Percentiles rank a stretch among this genome's conserved stretches.
These are phyloP conservation scores for Conopomorpha cramerella DNA, from an alignment of 1,140 invertebrate genomes.

Conservation along the genomic window DNA sequence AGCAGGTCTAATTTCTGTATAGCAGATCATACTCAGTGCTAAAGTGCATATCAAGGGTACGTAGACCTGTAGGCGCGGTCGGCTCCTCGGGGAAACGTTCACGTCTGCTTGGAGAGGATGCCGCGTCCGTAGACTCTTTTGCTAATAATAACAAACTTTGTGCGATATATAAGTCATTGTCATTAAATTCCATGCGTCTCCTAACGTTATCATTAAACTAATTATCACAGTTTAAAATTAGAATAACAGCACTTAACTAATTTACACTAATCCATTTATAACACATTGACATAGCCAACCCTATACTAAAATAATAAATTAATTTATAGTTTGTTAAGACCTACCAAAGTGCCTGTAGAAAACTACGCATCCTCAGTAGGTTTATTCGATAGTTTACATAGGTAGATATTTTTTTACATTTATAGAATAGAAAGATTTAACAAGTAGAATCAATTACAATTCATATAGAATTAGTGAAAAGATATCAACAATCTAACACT, in stretches of 20 bases:
- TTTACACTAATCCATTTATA: conserved; percentile 26
- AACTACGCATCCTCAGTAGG: too few species aligned
- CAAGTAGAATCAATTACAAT: conserved; percentile 32
- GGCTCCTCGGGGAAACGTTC: too few species aligned
- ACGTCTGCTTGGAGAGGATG: too few species aligned
- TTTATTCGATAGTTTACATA: conserved; percentile 24
- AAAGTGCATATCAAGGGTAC: too few species aligned
- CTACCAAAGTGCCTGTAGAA: conserved; percentile 18
- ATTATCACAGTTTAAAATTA: conserved; percentile 54
- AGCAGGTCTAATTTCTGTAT: too few species aligned
- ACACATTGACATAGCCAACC: conserved; percentile 48
- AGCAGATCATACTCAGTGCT: too few species aligned
- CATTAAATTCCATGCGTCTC: too few species aligned
- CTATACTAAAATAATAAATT: conserved; percentile 55
- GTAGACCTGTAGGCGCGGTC: too few species aligned
- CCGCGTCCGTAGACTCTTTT: too few species aligned
- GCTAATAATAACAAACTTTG: too few species aligned
- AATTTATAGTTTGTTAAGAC: conserved; percentile 42
- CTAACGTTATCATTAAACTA: conserved; percentile 35
- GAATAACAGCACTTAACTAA: conserved; percentile 30
- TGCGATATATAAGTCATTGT: too few species aligned
- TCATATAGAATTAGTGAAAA: conserved; percentile 39
- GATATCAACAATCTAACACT: conserved; percentile 42
- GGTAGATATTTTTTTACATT: conserved; percentile 34
- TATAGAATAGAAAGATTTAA: conserved; percentile 37